Evolutionary conservation across 1,140 invertebrate species (phyloP).

Genomic region (Atta colombica): DNA sequence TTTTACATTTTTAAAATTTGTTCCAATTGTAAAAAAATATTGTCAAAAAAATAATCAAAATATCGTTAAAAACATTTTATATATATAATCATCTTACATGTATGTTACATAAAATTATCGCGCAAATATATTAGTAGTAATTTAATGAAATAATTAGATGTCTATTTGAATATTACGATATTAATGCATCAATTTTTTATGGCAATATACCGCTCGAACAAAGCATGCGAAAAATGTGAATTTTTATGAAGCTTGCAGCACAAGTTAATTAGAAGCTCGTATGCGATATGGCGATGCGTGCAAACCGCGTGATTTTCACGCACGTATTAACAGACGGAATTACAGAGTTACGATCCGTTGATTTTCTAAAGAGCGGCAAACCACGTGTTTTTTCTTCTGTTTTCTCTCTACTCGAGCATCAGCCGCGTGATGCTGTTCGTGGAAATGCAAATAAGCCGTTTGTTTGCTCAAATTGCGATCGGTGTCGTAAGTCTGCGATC

Average conservation of each 20-base stretch:
- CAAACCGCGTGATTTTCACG: background rate
- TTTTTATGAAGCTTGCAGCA: background rate
- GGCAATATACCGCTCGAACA: background rate
- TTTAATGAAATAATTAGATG: background rate
- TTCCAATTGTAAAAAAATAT: background rate
- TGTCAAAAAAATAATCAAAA: background rate
- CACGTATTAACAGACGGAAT: slow-evolving; percentile 16
- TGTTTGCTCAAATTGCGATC: slow-evolving; percentile 61
- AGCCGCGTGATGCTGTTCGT: slow-evolving; percentile 37
- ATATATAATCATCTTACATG: no score
- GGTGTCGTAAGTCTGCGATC: slow-evolving; percentile 34
- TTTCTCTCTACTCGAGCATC: background rate
- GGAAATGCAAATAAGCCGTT: slow-evolving; percentile 56
- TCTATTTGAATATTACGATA: background rate
- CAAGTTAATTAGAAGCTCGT: slow-evolving; percentile 29
- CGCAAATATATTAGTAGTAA: no score
- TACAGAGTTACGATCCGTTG: slow-evolving; percentile 25
- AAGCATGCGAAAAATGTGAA: background rate
- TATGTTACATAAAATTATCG: background rate
- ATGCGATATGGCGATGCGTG: background rate
- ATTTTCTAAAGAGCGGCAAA: slow-evolving; percentile 47
- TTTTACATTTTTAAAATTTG: background rate
- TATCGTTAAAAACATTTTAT: background rate
- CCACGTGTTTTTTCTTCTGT: slow-evolving; percentile 13
- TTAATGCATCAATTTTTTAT: background rate